Base-by-base conservation (phyloP, 2,113 vertebrate genomes). In the Prionailurus bengalensis region DNA sequence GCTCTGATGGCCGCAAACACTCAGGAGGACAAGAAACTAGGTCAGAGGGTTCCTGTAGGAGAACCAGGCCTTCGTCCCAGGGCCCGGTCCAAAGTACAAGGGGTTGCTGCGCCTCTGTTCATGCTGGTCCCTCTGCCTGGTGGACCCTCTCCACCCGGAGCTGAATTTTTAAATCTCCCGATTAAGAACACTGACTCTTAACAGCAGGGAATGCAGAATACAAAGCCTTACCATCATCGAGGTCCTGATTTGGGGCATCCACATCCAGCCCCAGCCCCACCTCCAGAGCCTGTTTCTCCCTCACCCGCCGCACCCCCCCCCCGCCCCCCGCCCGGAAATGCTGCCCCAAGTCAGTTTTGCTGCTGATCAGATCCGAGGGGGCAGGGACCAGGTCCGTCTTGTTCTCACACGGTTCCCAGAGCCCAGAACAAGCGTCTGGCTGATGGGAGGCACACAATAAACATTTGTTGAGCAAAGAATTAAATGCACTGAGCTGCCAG, bases 401-500 rank as follows among this genome's bases (percentile, higher is more conserved):
- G 51, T 63, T n/a, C 89, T 76, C 63, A 33, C 19, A 7, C 79
- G 8, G 16, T 68, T 55, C 33, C 84, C 13, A 12, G 79, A 42
- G 48, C 66, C 84, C 33, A 51, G 31, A 33, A 51, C 36, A n/a
- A 66, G 71, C 3, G 14, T 14, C 79, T 63, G 85, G 84, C 92
- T 27, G 29, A 17, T 0, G 7, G 82, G 74, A 71, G 63, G 42
- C 80, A 2, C 16, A 51, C 51, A 3, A 25, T 42, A 65, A 86
- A 91, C 83, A 48, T 39, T 78, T 53, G 71, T 25, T 55, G 33
- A 81, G 63, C 82, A 88, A 68, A 96, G 51, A 74, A 89, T 84
- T 12, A 66, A 83, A 63, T 13, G 39, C 31, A 2, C 29, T 19
- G 15, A 42, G 13, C 36, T 21, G 53, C 70, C 80, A 21, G 16